phyloP scores from a whole-genome alignment of 2,797 vertebrate genomes.

The Lateolabrax maculatus region DNA sequence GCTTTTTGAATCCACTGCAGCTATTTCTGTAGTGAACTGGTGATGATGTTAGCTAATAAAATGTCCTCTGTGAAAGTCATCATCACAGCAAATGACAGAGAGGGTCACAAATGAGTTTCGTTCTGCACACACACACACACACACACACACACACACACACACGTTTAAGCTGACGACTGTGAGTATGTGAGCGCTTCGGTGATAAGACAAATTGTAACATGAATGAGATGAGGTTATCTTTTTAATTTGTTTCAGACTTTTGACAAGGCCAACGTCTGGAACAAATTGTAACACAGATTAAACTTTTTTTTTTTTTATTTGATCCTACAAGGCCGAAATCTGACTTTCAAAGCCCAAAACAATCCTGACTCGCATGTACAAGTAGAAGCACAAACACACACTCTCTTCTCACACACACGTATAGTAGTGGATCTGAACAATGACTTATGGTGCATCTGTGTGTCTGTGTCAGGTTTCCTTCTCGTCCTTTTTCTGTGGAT shows the following conservation, averaged over 20 bases:
- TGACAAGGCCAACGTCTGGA: background rate
- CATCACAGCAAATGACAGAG: slow-evolving; percentile 32
- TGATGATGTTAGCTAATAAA: slow-evolving; percentile 47
- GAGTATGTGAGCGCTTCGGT: background rate
- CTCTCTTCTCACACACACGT: background rate
- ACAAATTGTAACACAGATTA: slow-evolving; percentile 12
- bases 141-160: slow-evolving; percentile 7
- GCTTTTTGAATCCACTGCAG: slow-evolving; percentile 1
- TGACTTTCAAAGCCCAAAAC: slow-evolving; percentile 38
- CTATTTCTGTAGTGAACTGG: slow-evolving; percentile 42
- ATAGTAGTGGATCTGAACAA: background rate
- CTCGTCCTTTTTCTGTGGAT: slow-evolving; percentile 4
- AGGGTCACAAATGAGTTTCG: slow-evolving; percentile 20
- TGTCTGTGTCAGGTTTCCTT: slow-evolving; percentile 12
- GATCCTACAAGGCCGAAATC: background rate
- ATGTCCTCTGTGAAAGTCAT: slow-evolving; percentile 56
- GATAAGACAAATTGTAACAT: slow-evolving; percentile 20
- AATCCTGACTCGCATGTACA: too few species aligned
- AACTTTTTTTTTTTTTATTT: slow-evolving; percentile 10
- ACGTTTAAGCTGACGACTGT: slow-evolving; percentile 23
- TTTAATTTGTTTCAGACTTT: slow-evolving; percentile 28
- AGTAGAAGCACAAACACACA: too few species aligned
- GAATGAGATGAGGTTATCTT: slow-evolving; percentile 26
- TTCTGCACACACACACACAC: background rate
- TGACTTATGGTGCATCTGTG: background rate